Conservation (phyloP, 53 echinoderm and acorn worm species). For the Echinarachnius parma region DNA sequence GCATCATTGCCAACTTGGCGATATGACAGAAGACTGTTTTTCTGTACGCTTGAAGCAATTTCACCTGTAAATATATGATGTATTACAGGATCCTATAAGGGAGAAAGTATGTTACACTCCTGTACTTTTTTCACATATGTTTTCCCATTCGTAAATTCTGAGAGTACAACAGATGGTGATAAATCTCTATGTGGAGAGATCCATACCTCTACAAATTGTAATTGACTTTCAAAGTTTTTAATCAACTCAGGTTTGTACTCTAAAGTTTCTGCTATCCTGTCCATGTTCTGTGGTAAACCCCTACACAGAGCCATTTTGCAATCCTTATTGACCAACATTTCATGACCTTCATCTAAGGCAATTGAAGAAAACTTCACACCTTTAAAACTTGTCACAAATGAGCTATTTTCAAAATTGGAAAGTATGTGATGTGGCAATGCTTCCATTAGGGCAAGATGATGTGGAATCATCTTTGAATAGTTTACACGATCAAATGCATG, state of each 20-base stretch:
- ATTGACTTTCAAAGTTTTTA: not conserved
- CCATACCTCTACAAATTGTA: not conserved
- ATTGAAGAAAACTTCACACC: not conserved
- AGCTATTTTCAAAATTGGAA: constrained; percentile 8
- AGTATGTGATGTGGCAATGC: not conserved
- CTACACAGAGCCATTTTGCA: not conserved
- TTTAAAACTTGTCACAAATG: constrained; percentile 24
- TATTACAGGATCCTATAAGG: not conserved
- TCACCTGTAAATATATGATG: not conserved
- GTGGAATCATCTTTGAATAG: constrained; percentile 26
- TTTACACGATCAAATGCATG: constrained; percentile 41
- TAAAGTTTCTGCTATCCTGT: not conserved
- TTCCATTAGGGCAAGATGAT: constrained; percentile 20
- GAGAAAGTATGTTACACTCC: not conserved
- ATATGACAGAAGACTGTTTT: not conserved
- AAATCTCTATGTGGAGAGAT: not conserved
- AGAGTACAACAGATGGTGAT: not conserved
- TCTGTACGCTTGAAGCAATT: not conserved
- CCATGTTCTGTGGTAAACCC: not conserved
- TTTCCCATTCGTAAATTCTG: not conserved
- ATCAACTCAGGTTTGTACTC: not conserved
- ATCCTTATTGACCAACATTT: not conserved
- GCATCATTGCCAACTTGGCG: not conserved
- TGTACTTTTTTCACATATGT: not conserved
- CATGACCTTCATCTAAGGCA: constrained; percentile 52